A percentile compares a stretch with the other conserved stretches of the same genome.
Conservation (phyloP, 2,797 vertebrate species). For the Benthosema pterotum region DNA sequence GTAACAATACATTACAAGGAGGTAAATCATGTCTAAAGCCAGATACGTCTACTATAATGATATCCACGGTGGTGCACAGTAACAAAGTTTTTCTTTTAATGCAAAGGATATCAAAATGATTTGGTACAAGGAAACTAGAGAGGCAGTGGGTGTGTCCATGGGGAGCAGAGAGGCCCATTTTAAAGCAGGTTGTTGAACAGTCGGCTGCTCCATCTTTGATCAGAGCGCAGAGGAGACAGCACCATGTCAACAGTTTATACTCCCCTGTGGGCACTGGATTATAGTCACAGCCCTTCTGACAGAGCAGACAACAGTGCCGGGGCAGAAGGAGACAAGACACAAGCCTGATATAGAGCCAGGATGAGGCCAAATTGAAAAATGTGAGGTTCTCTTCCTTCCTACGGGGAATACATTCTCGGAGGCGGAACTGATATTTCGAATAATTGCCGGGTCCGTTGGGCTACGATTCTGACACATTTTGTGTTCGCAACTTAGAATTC, state of each 20-base stretch:
- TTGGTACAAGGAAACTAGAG: constrained; percentile 37
- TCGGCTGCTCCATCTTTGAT: constrained; percentile 74
- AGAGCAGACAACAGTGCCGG: constrained; percentile 61
- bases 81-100: not conserved
- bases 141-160: constrained; percentile 37
- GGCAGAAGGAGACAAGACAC: constrained; percentile 53
- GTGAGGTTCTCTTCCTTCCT: no score
- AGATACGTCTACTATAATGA: constrained; percentile 50
- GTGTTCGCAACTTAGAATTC: no score
- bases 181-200: constrained; percentile 76
- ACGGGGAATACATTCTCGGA: no score
- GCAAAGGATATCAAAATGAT: not conserved
- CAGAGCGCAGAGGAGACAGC: constrained; percentile 78
- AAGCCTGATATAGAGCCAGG: constrained; percentile 5
- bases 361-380: no score
- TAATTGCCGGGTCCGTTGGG: no score
- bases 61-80: constrained; percentile 35
- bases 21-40: constrained; percentile 40
- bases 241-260: constrained; percentile 82
- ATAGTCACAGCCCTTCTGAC: constrained; percentile 74
- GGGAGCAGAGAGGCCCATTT: constrained; percentile 60
- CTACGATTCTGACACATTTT: no score
- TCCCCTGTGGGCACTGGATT: constrained; percentile 78
- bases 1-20: constrained; percentile 32
- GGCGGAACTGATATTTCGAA: no score